These are phyloP conservation scores for Poeciliopsis infans DNA, from an alignment of 2,797 vertebrate genomes.

Conservation along the genomic window DNA sequence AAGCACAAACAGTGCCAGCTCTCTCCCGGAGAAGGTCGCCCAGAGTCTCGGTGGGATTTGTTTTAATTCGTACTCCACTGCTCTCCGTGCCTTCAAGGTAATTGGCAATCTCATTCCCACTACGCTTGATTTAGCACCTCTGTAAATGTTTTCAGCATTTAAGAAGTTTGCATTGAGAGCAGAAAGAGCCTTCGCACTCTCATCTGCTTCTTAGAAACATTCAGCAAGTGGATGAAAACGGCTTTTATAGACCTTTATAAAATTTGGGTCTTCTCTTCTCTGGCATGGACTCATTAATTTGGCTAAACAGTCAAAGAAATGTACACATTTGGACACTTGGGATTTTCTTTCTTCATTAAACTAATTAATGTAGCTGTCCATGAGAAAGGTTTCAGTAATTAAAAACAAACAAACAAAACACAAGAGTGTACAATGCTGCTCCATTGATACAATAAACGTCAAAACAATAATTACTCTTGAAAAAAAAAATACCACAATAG, in stretches of 20 bases:
- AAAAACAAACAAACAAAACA: constrained; percentile 7
- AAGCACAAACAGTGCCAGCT: constrained; percentile 57
- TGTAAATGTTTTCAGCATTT: constrained; percentile 69
- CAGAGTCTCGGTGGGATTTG: constrained; percentile 62
- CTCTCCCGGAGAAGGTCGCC: constrained; percentile 51
- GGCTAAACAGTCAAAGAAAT: constrained; percentile 18
- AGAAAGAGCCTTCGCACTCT: constrained; percentile 47
- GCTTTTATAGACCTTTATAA: constrained; percentile 45
- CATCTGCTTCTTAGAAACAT: constrained; percentile 42
- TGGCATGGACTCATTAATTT: constrained; percentile 27
- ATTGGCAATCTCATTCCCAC: constrained; percentile 76
- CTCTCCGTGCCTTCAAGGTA: constrained; percentile 65
- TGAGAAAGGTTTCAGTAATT: background rate
- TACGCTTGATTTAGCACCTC: constrained; percentile 72
- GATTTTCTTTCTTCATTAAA: constrained; percentile 2
- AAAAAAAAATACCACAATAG: constrained; percentile 29
- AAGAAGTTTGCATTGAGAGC: constrained; percentile 60
- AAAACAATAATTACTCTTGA: constrained; percentile 23
- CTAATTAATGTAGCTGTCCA: constrained; percentile 20
- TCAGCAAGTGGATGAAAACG: constrained; percentile 56
- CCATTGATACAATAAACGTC: constrained; percentile 21
- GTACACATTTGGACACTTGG: constrained; percentile 14
- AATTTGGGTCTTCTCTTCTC: constrained; percentile 31
- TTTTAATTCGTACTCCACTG: constrained; percentile 65
- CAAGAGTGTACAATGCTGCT: constrained; percentile 11